phyloP scores from a whole-genome alignment of 2,888 invertebrate genomes.

The Cynaeus angustus region DNA sequence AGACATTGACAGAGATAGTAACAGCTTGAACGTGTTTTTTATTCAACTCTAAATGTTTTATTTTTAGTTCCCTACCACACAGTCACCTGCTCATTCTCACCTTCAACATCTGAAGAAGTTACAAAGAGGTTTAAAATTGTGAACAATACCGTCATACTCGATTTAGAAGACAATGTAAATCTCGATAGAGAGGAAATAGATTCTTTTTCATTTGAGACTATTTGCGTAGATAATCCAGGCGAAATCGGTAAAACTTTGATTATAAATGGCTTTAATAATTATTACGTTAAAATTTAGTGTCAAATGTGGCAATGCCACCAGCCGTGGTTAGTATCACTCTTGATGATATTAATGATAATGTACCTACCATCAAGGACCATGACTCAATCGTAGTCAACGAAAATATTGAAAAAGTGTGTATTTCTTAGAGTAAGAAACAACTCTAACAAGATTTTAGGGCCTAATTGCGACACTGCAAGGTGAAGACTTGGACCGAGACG shows the following conservation, averaged over 20 bases:
- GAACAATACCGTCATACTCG: conserved; percentile 42
- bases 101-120: conserved; percentile 54
- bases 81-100: conserved; percentile 75
- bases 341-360: conserved; percentile 78
- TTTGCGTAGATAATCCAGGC: conserved; percentile 59
- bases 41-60: conserved; percentile 32
- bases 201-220: conserved; percentile 50
- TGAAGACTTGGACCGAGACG: conserved; percentile 70
- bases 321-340: conserved; percentile 72
- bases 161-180: conserved; percentile 31
- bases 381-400: conserved; percentile 22
- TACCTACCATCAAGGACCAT: conserved; percentile 68
- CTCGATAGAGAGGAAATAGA: conserved; percentile 55
- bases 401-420: conserved; percentile 9
- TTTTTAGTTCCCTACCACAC: conserved; percentile 73
- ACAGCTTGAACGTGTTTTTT: not conserved
- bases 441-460: conserved; percentile 2
- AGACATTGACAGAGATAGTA: conserved; percentile 78
- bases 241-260: conserved; percentile 43
- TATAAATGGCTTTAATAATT: too few relatives aligned
- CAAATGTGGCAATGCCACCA: conserved; percentile 24
- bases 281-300: too few relatives aligned
- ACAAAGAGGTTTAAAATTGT: conserved; percentile 46
- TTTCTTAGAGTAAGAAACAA: not conserved
- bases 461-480: conserved; percentile 41